phyloP scores from a whole-genome alignment of 1,140 invertebrate genomes.

The Halictus rubicundus region DNA sequence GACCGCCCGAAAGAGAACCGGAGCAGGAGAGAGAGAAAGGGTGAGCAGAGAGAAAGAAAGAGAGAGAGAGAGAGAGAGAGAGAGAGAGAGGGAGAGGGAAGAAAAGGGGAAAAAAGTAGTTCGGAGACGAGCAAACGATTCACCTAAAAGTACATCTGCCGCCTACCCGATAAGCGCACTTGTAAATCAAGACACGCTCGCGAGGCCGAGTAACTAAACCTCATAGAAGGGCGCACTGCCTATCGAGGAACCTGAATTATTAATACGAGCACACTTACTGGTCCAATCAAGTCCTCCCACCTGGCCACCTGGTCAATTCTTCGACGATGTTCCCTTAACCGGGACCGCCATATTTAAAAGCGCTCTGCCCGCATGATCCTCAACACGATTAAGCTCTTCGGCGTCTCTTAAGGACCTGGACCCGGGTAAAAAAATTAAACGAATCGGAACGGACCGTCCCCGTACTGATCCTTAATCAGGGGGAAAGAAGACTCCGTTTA shows the following conservation, averaged over 20 bases:
- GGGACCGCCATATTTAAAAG: conserved; percentile 64
- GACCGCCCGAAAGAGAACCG: conserved; percentile 10
- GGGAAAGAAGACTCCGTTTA: conserved; percentile 47
- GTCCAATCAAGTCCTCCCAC: conserved; percentile 75
- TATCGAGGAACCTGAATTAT: conserved; percentile 71
- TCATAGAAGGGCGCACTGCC: conserved; percentile 42
- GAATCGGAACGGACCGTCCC: conserved; percentile 56
- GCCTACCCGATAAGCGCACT: conserved; percentile 75
- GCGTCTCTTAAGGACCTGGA: conserved; percentile 47
- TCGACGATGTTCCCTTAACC: conserved; percentile 61
- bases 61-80: conserved; percentile 1
- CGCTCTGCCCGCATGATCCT: conserved; percentile 63
- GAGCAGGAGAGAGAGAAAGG: background rate
- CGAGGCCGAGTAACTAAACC: conserved; percentile 45
- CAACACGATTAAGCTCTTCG: conserved; percentile 66
- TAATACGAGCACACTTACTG: conserved; percentile 73
- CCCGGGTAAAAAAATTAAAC: conserved; percentile 20
- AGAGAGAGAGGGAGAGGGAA: background rate
- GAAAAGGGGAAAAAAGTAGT: background rate
- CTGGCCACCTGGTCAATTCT: conserved; percentile 70
- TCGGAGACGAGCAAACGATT: conserved; percentile 40
- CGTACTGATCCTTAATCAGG: conserved; percentile 42
- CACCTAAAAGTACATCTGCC: conserved; percentile 70
- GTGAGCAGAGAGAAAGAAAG: conserved; percentile 42
- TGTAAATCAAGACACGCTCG: conserved; percentile 74